A percentile compares a stretch with the other conserved stretches of the same genome.
phyloP scores from a whole-genome alignment of 2,797 vertebrate species.

The Esox lucius region DNA sequence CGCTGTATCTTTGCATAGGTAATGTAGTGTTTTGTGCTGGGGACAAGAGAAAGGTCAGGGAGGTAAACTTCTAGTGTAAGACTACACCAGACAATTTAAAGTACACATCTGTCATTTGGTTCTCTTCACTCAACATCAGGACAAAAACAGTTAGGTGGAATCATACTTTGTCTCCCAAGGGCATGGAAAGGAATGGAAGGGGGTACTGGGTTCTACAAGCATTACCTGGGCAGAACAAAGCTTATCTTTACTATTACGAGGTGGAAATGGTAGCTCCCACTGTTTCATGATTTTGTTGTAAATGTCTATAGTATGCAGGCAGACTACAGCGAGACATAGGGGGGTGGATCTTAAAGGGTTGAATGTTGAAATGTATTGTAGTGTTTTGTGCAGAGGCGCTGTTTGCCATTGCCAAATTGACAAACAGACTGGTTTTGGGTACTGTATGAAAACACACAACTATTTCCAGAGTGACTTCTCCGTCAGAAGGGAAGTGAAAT shows the following conservation, averaged over 20 bases:
- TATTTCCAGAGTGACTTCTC: not conserved
- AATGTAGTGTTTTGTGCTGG: slow-evolving; percentile 16
- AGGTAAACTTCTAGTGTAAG: slow-evolving; percentile 19
- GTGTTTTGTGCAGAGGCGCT: no score
- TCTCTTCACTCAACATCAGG: slow-evolving; percentile 10
- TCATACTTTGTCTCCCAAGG: slow-evolving; percentile 7
- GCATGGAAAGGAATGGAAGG: not conserved
- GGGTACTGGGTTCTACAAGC: not conserved
- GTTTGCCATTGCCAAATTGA: no score
- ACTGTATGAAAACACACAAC: no score
- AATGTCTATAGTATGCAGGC: not conserved
- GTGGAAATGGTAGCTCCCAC: not conserved
- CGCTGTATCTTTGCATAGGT: slow-evolving; percentile 32
- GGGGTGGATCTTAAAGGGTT: not conserved
- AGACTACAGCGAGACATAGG: not conserved
- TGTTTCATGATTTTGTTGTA: not conserved
- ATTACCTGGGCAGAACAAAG: not conserved
- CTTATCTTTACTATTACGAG: not conserved
- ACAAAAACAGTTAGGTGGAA: slow-evolving; percentile 17
- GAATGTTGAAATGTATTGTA: not conserved
- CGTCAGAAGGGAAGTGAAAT: slow-evolving; percentile 36
- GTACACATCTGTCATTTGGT: slow-evolving; percentile 30
- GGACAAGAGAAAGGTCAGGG: not conserved
- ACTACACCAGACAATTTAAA: slow-evolving; percentile 24
- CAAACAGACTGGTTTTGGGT: no score